Evolutionary conservation across 2,797 vertebrate genomes (phyloP).

Genomic region (Brachymystax lenok): DNA sequence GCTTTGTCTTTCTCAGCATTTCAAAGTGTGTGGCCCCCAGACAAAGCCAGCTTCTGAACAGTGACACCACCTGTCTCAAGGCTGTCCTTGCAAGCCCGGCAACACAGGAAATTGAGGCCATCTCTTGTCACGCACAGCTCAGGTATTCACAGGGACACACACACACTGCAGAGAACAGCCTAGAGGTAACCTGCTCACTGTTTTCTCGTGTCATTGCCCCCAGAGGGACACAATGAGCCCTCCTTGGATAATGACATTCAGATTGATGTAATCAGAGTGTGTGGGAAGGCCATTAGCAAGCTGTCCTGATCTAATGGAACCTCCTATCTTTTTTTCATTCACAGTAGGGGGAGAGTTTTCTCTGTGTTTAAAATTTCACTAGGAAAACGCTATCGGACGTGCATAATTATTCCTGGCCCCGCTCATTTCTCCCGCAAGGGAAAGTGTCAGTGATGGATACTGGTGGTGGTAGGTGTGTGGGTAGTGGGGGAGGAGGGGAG

Average conservation of each 20-base stretch:
- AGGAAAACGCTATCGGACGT: slow-evolving; percentile 33
- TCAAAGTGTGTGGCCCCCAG: background rate
- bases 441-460: slow-evolving; percentile 50
- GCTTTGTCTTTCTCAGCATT: background rate
- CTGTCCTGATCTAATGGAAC: slow-evolving; percentile 22
- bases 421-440: slow-evolving; percentile 24
- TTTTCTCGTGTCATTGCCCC: background rate
- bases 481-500: background rate
- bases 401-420: slow-evolving; percentile 35
- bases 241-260: slow-evolving; percentile 34
- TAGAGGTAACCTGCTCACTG: background rate
- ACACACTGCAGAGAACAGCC: background rate
- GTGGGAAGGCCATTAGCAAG: slow-evolving; percentile 27
- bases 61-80: background rate
- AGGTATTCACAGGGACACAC: background rate
- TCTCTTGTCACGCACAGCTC: background rate
- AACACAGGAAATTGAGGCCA: background rate
- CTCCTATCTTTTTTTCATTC: slow-evolving; percentile 41
- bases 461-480: slow-evolving; percentile 5
- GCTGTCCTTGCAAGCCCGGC: background rate
- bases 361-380: slow-evolving; percentile 48
- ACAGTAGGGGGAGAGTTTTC: slow-evolving; percentile 33
- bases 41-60: background rate
- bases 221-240: slow-evolving; percentile 7
- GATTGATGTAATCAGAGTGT: slow-evolving; percentile 35